These are phyloP conservation scores for Volucella bombylans DNA, from an alignment of 2,888 invertebrate genomes.

Conservation along the genomic window DNA sequence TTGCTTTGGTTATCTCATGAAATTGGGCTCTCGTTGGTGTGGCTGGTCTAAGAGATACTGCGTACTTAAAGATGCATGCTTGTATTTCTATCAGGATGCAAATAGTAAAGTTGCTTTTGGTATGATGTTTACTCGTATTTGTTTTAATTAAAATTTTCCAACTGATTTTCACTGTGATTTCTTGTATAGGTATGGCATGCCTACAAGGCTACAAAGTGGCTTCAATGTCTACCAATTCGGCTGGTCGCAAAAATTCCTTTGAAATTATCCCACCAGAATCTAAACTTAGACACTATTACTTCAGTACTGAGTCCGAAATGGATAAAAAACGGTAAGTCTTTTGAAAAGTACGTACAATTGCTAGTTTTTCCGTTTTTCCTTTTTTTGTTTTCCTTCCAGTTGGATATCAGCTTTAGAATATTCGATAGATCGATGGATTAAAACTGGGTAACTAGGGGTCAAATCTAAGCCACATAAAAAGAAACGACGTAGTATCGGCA, in stretches of 20 bases:
- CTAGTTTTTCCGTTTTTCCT: no score
- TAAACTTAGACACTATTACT: slow-evolving; percentile 93
- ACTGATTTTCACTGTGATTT: not conserved
- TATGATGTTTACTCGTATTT: slow-evolving; percentile 83
- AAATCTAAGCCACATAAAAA: slow-evolving; percentile 78
- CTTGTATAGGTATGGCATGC: slow-evolving; percentile 91
- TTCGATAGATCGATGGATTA: slow-evolving; percentile 96
- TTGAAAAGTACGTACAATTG: no score
- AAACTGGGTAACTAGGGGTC: slow-evolving; percentile 84
- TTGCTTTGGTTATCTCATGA: slow-evolving; percentile 95
- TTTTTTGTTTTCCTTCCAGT: slow-evolving; percentile 82
- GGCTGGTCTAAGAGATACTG: slow-evolving; percentile 96
- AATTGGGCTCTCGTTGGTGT: slow-evolving; percentile 92
- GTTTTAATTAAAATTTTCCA: not conserved
- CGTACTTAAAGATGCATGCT: slow-evolving; percentile 96
- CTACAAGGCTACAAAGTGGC: slow-evolving; percentile 92
- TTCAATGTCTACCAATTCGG: slow-evolving; percentile 90
- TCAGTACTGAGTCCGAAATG: slow-evolving; percentile 96
- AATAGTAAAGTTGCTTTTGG: slow-evolving; percentile 94
- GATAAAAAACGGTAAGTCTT: slow-evolving; percentile 92
- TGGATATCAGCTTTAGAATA: slow-evolving; percentile 97
- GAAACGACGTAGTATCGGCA: slow-evolving; percentile 79
- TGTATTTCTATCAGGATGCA: slow-evolving; percentile 95
- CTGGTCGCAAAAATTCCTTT: slow-evolving; percentile 95
- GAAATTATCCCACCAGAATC: slow-evolving; percentile 94